Conservation (phyloP, 2,888 invertebrate species). For the Lumbricus terrestris region DNA sequence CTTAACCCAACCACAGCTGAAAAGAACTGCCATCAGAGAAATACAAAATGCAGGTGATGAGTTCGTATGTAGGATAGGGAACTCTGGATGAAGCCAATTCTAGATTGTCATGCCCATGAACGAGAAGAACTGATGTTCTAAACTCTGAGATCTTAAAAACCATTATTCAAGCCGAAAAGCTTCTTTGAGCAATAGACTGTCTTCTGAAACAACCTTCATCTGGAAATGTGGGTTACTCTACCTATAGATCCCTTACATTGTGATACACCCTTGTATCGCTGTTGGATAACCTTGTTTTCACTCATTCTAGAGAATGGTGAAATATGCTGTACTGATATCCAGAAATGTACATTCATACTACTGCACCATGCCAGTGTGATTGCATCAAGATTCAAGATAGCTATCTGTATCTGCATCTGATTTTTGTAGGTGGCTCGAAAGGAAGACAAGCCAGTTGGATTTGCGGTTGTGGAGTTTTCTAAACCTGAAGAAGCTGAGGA, state of each 20-base stretch:
- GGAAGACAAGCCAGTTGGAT: constrained; percentile 11
- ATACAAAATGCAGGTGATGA: too few species aligned
- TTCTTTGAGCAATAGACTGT: background rate
- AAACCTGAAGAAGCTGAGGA: background rate
- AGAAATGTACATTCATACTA: background rate
- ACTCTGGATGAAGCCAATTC: too few species aligned
- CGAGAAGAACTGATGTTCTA: too few species aligned
- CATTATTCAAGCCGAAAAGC: background rate
- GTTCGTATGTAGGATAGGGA: too few species aligned
- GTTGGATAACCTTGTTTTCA: background rate
- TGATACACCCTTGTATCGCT: too few species aligned
- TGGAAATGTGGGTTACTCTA: background rate
- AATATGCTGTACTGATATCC: background rate
- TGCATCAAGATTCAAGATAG: background rate
- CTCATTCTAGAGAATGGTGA: background rate
- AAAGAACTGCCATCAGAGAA: too few species aligned
- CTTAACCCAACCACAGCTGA: too few species aligned
- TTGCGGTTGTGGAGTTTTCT: background rate
- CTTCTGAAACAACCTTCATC: background rate
- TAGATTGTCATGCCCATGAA: too few species aligned
- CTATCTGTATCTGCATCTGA: background rate
- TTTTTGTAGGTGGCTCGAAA: background rate
- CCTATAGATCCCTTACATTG: background rate
- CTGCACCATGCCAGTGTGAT: background rate
- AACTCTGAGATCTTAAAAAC: background rate